phyloP scores from a whole-genome alignment of 2,797 vertebrate species.

The Oryzias dopingdopingensis region DNA sequence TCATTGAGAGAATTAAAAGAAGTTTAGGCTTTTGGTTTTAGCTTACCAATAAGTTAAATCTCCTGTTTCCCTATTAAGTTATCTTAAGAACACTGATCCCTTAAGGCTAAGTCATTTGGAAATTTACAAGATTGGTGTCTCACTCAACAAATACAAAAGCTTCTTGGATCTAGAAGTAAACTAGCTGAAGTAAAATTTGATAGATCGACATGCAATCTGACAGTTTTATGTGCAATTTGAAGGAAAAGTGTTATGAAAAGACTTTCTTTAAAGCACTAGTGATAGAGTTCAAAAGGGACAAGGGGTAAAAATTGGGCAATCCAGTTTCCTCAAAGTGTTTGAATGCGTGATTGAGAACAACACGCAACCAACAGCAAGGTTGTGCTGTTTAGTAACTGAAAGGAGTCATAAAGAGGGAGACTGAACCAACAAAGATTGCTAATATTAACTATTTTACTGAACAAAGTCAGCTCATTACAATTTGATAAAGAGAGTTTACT shows the following conservation, averaged over 20 bases:
- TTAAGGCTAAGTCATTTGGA: conserved; percentile 35
- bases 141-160: conserved; percentile 13
- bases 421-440: conserved; percentile 26
- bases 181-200: conserved; percentile 51
- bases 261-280: conserved; percentile 61
- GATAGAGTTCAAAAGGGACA: conserved; percentile 29
- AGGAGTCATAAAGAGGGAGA: conserved; percentile 11
- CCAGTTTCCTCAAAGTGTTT: conserved; percentile 10
- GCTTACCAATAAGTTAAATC: conserved; percentile 38
- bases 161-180: conserved; percentile 48
- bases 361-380: not conserved
- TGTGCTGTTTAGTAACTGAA: conserved; percentile 1
- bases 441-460: conserved; percentile 25
- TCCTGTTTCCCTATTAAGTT: conserved; percentile 49
- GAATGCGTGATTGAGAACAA: conserved; percentile 6
- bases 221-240: conserved; percentile 67
- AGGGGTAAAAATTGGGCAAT: conserved; percentile 36
- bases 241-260: conserved; percentile 52
- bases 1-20: conserved; percentile 45
- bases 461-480: conserved; percentile 34
- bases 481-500: conserved; percentile 29
- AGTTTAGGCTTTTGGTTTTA: conserved; percentile 31
- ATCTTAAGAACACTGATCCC: conserved; percentile 29
- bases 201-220: conserved; percentile 42
- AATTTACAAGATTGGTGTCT: not conserved